A percentile compares a stretch with the other conserved stretches of the same genome.
These are phyloP conservation scores for Ambastaia sidthimunki DNA, from an alignment of 2,797 vertebrate species.

Conservation along the genomic window DNA sequence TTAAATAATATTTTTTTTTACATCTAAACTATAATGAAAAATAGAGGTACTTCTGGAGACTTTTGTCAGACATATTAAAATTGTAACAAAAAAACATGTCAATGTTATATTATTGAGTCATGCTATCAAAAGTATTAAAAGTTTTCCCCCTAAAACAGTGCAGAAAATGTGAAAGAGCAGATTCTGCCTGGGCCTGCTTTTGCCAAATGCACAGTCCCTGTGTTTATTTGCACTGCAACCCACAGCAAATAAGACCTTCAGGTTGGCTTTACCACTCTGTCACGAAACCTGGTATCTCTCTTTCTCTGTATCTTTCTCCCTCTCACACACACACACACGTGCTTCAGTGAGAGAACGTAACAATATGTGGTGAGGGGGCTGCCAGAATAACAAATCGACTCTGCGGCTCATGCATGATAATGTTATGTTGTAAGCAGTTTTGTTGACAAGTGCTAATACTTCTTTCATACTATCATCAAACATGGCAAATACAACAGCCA, in stretches of 20 bases:
- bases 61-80: too few species aligned
- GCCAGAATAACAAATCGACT: constrained; percentile 99
- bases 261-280: constrained; percentile 85
- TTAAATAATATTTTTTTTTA: too few species aligned
- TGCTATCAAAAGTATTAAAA: too few species aligned
- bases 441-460: constrained; percentile 99
- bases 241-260: constrained; percentile 80
- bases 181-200: constrained; percentile 38
- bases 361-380: constrained; percentile 91
- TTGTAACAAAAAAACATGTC: too few species aligned
- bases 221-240: constrained; percentile 91
- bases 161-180: too few species aligned
- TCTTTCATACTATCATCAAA: constrained; percentile 99
- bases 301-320: constrained; percentile 2
- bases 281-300: constrained; percentile 79
- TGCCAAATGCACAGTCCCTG: constrained; percentile 39
- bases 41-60: too few species aligned
- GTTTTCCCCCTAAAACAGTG: too few species aligned
- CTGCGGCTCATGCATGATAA: constrained; percentile 99
- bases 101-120: too few species aligned
- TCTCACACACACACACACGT: constrained; percentile 53
- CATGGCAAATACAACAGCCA: constrained; percentile 99
- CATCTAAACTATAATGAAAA: too few species aligned
- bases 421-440: constrained; percentile 99
- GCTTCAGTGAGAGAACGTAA: constrained; percentile 97